phyloP scores from a whole-genome alignment of 2,888 invertebrate genomes.

The Villa cingulata region DNA sequence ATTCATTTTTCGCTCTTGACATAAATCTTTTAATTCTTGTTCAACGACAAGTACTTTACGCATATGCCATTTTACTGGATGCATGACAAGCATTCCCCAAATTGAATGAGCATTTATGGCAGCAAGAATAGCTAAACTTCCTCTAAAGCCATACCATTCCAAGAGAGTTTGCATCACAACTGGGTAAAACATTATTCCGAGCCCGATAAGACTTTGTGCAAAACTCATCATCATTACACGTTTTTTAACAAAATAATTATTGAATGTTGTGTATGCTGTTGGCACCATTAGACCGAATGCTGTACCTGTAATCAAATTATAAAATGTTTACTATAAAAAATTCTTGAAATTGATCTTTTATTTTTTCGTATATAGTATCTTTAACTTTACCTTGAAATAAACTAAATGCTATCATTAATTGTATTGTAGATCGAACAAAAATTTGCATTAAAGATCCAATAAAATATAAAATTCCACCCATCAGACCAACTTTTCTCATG shows the following conservation, averaged over 20 bases:
- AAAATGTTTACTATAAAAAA: neutral
- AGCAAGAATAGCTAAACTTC: slow-evolving; percentile 51
- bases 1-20: slow-evolving; percentile 1
- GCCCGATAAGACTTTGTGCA: slow-evolving; percentile 55
- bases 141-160: slow-evolving; percentile 52
- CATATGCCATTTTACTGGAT: slow-evolving; percentile 61
- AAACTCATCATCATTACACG: slow-evolving; percentile 60
- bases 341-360: neutral
- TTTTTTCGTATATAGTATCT: neutral
- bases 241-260: slow-evolving; percentile 56
- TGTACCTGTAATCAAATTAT: slow-evolving; percentile 39
- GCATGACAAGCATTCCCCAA: slow-evolving; percentile 56
- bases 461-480: slow-evolving; percentile 49
- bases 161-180: slow-evolving; percentile 47
- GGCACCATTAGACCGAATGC: slow-evolving; percentile 63
- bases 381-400: slow-evolving; percentile 42
- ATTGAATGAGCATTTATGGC: slow-evolving; percentile 53
- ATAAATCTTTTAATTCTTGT: slow-evolving; percentile 20
- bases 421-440: slow-evolving; percentile 47
- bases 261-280: slow-evolving; percentile 57
- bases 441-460: slow-evolving; percentile 48
- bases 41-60: slow-evolving; percentile 37
- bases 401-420: slow-evolving; percentile 51
- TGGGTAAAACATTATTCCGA: slow-evolving; percentile 55
- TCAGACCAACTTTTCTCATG: slow-evolving; percentile 50